Evolutionary conservation across 1,140 invertebrate species (phyloP).

Genomic region (Lutraria rhynchaena): DNA sequence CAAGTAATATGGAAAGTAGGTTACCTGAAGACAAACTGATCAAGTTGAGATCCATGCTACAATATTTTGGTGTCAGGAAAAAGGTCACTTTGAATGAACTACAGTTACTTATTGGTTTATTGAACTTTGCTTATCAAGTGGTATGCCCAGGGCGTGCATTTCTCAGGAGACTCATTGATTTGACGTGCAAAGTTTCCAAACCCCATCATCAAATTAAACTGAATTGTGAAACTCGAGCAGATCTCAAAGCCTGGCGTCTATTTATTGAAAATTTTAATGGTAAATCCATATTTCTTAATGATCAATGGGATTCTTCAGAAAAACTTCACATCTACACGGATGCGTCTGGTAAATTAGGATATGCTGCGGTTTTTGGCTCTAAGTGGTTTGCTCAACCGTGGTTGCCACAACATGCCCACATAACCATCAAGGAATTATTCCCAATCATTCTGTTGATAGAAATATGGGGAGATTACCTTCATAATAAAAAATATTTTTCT

Average conservation of each 20-base stretch:
- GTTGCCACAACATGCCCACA: conserved; percentile 1
- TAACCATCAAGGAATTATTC: conserved; percentile 59
- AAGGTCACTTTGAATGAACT: conserved; percentile 18
- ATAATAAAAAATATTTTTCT: conserved; percentile 28
- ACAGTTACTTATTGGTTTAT: conserved; percentile 17
- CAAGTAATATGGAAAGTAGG: background rate
- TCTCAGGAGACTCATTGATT: background rate
- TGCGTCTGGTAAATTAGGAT: conserved; percentile 25
- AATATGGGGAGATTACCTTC: no score
- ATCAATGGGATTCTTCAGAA: background rate
- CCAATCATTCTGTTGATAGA: conserved; percentile 30
- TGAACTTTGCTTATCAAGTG: conserved; percentile 42
- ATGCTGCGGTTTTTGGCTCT: conserved; percentile 26
- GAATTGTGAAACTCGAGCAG: background rate
- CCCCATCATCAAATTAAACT: no score
- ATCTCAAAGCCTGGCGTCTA: background rate
- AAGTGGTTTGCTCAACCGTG: conserved; percentile 33
- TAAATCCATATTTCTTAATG: conserved; percentile 34
- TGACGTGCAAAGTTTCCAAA: background rate
- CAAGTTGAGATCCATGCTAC: background rate
- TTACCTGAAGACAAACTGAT: conserved; percentile 11
- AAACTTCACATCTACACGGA: conserved; percentile 53
- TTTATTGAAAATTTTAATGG: conserved; percentile 51
- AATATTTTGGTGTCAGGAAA: background rate
- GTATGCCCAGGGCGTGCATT: conserved; percentile 16